Percentiles rank a stretch among this genome's conserved stretches.
Conservation (phyloP, 2,888 invertebrate species). For the Pardosa pseudoannulata region DNA sequence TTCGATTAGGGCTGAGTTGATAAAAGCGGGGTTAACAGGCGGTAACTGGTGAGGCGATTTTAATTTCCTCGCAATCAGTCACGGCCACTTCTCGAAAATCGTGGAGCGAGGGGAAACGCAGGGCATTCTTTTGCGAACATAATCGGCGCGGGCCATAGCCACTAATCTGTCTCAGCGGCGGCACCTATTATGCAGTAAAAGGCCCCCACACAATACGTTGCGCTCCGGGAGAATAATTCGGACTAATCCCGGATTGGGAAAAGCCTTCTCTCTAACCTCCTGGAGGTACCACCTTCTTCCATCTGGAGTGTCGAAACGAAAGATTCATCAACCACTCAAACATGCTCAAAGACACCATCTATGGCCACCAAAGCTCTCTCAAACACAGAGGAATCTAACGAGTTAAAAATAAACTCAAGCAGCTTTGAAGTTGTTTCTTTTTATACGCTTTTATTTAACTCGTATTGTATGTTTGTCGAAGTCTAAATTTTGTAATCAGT, state of each 20-base stretch:
- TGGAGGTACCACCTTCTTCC: slow-evolving; percentile 53
- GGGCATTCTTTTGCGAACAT: slow-evolving; percentile 59
- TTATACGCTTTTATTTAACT: too few species aligned
- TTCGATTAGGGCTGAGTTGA: slow-evolving; percentile 64
- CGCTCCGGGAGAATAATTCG: slow-evolving; percentile 64
- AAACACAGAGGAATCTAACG: too few species aligned
- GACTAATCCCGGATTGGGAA: slow-evolving; percentile 70
- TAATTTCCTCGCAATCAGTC: slow-evolving; percentile 71
- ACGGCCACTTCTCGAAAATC: slow-evolving; percentile 61
- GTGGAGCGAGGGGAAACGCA: slow-evolving; percentile 29
- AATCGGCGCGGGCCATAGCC: slow-evolving; percentile 64
- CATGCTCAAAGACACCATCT: slow-evolving; percentile 23
- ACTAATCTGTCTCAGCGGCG: slow-evolving; percentile 67
- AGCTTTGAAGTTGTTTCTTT: too few species aligned
- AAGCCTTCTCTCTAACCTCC: slow-evolving; percentile 44
- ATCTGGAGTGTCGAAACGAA: slow-evolving; percentile 54
- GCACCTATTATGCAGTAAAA: slow-evolving; percentile 69
- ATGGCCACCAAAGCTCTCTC: too few species aligned
- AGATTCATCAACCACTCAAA: slow-evolving; percentile 15
- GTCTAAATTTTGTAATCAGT: too few species aligned
- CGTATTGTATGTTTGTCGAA: too few species aligned
- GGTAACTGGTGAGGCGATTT: slow-evolving; percentile 61
- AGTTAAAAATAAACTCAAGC: too few species aligned
- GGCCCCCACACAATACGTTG: slow-evolving; percentile 48
- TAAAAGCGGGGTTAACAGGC: slow-evolving; percentile 67